Conservation (phyloP, 2,888 invertebrate species). For the Congeria kusceri region DNA sequence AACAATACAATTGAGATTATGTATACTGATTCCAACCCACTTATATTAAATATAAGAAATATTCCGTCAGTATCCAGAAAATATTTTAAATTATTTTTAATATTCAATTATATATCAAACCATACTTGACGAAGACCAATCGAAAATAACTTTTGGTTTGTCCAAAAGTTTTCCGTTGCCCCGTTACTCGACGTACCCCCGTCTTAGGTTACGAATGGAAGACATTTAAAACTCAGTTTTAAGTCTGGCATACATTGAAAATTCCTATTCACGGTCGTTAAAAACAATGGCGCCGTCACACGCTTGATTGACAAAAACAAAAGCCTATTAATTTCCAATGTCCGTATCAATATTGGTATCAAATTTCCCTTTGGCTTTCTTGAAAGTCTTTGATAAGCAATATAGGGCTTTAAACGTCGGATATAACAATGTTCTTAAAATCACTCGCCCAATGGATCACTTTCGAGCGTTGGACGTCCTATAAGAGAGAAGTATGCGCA, state of each 20-base stretch:
- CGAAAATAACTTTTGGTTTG: constrained; percentile 33
- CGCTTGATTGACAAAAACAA: constrained; percentile 27
- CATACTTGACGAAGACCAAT: constrained; percentile 20
- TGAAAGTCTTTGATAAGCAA: constrained; percentile 39
- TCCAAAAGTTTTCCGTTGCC: constrained; percentile 33
- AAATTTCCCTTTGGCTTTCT: neutral
- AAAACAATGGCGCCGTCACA: constrained; percentile 31
- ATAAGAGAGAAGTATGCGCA: too few species aligned
- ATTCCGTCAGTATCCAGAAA: neutral
- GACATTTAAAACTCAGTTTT: constrained; percentile 15
- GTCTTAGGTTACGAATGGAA: constrained; percentile 5
- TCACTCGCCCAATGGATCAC: constrained; percentile 1
- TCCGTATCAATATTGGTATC: constrained; percentile 13
- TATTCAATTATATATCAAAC: neutral
- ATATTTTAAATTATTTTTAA: neutral
- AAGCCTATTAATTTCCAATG: constrained; percentile 9
- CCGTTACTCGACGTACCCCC: constrained; percentile 16
- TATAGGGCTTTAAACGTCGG: constrained; percentile 14
- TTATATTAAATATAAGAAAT: neutral
- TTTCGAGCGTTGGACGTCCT: neutral
- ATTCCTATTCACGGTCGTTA: neutral
- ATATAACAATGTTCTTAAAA: constrained; percentile 20
- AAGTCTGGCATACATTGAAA: constrained; percentile 1
- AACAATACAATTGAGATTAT: neutral
- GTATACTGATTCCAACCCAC: neutral